Evolutionary conservation across 2,888 invertebrate genomes (phyloP), one percentile per base, ranked within the genome.

Genomic region (Allacma fusca): DNA sequence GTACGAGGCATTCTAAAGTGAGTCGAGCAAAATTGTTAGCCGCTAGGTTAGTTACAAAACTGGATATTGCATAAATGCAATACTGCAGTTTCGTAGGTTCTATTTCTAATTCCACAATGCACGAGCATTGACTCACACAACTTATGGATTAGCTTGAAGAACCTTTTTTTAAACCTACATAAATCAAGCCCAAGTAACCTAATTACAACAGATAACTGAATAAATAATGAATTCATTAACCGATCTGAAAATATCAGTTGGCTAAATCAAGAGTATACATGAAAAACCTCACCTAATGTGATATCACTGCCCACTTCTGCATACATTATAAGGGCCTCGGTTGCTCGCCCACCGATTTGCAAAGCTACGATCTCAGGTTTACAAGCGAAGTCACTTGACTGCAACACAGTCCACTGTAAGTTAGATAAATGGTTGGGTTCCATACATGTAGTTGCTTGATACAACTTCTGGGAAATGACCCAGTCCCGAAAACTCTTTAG

Each of bases 271-370:
- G n/a, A n/a, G n/a, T 40, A 13, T 13, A 40, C 40, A 40, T 40
- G 40, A 5, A 40, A 40, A 40, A 40, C 40, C 9, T 64, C 62
- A 77, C 77, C 77, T 72, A 77, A 65, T 1, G 93, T 92, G 23
- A 94, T 91, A 83, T 95, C 93, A 62, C 92, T 91, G 40, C 94
- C 94, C n/a, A 92, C 90, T 86, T 94, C 93, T 69, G 93, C 93
- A 87, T 92, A 90, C 80, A 91, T 90, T 1, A 91, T 86, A 19
- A 79, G 73, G 70, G 81, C 82, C 70, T 85, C 80, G 16, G 81
- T 78, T 26, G 81, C 78, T 78, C 81, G 77, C 62, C 81, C 79
- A 72, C 82, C 78, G 75, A 82, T 81, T 65, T 81, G 80, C 62
- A 82, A 69, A 59, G 80, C 79, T 7, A 85, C 86, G 80, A 94